Evolutionary conservation across 2,113 vertebrate species (phyloP).

Genomic region (Corythaeola cristata): DNA sequence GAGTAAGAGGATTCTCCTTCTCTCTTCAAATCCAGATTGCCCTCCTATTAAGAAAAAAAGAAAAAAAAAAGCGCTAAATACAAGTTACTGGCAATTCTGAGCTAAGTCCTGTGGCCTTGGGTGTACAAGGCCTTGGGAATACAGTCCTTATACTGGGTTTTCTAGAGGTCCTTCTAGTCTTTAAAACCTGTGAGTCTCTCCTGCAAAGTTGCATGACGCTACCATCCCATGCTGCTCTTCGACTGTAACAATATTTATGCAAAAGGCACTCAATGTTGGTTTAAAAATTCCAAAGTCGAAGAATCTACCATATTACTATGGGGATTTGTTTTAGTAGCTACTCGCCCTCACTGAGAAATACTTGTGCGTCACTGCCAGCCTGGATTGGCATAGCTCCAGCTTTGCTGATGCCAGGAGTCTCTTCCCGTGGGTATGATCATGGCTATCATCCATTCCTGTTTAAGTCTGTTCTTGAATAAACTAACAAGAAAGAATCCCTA

Average conservation of each 20-base stretch:
- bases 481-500: neutral
- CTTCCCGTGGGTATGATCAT: neutral
- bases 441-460: neutral
- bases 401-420: neutral
- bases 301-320: neutral
- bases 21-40: neutral
- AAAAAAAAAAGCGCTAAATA: accelerated
- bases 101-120: neutral
- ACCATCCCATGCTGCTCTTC: neutral
- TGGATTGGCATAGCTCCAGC: neutral
- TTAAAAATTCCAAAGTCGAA: neutral
- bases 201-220: neutral
- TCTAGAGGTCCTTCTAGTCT: neutral
- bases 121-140: neutral
- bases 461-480: neutral
- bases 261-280: neutral
- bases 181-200: neutral
- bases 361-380: neutral
- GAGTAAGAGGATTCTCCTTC: neutral
- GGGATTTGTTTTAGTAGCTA: neutral
- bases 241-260: neutral
- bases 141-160: neutral
- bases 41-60: neutral
- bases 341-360: neutral
- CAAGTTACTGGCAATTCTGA: neutral